A percentile compares a stretch with the other conserved stretches of the same genome.
These are phyloP conservation scores for Oceanites oceanicus DNA, from an alignment of 2,113 vertebrate species.

Conservation along the genomic window DNA sequence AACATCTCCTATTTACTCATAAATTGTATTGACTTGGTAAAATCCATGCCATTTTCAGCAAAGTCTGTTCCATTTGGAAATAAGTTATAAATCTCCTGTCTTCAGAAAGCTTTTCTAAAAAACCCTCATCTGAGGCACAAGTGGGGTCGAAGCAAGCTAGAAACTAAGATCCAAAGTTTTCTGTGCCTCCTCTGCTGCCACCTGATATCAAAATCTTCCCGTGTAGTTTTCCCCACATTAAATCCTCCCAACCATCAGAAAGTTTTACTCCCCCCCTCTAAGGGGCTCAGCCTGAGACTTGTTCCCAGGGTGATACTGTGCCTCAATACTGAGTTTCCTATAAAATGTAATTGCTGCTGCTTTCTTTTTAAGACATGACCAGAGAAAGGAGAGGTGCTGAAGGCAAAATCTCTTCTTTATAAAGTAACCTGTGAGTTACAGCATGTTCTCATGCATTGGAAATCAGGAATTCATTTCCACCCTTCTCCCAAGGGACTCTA, in stretches of 20 bases:
- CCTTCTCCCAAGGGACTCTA: background rate
- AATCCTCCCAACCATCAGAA: background rate
- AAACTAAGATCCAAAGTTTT: background rate
- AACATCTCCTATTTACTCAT: background rate
- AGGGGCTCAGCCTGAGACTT: background rate
- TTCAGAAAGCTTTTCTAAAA: background rate
- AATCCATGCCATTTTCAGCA: background rate
- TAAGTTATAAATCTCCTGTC: background rate
- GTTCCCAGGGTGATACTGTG: background rate
- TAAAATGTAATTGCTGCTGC: background rate
- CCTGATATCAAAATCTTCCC: background rate
- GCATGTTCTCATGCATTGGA: background rate
- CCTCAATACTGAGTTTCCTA: background rate
- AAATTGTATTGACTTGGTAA: conserved; percentile 37
- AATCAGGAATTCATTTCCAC: background rate
- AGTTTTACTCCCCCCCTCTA: background rate
- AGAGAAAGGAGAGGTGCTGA: background rate
- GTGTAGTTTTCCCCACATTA: background rate
- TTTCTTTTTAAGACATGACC: background rate
- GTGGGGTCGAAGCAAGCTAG: background rate
- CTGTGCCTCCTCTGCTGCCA: background rate
- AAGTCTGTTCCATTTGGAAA: conserved; percentile 27
- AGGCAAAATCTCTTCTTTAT: background rate
- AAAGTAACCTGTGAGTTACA: background rate
- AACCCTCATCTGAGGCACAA: background rate